Evolutionary conservation across 2,113 vertebrate species (phyloP).

Genomic region (Pelmatolapia mariae): DNA sequence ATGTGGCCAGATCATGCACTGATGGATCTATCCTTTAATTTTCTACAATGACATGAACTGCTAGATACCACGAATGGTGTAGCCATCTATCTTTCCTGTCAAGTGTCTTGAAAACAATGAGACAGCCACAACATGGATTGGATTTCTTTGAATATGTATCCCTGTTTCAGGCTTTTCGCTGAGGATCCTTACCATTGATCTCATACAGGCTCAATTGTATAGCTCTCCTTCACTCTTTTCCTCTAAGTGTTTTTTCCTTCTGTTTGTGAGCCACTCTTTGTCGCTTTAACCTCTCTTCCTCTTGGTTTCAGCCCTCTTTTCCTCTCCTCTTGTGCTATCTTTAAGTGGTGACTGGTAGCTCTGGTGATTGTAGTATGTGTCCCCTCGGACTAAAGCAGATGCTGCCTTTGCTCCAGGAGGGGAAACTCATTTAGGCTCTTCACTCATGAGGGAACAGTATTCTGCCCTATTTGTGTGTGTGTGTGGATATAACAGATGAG

Average conservation of each 20-base stretch:
- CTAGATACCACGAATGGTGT: neutral
- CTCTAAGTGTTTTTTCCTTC: slow-evolving; percentile 43
- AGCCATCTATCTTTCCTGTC: neutral
- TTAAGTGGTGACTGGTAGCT: slow-evolving; percentile 28
- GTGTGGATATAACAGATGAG: slow-evolving; percentile 28
- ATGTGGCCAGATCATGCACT: neutral
- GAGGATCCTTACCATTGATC: slow-evolving; percentile 11
- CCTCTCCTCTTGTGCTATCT: slow-evolving; percentile 18
- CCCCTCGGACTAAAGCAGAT: slow-evolving; percentile 45
- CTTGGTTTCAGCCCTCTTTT: slow-evolving; percentile 8
- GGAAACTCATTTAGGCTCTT: slow-evolving; percentile 53
- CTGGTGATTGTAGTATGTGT: slow-evolving; percentile 40
- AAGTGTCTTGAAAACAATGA: neutral
- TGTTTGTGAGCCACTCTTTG: slow-evolving; percentile 28
- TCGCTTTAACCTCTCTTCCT: slow-evolving; percentile 16
- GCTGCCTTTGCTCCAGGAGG: slow-evolving; percentile 37
- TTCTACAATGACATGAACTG: neutral
- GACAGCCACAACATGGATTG: neutral
- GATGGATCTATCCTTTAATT: neutral
- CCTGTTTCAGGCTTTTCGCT: slow-evolving; percentile 6
- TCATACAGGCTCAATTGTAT: neutral
- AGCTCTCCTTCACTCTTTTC: neutral
- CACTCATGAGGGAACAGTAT: slow-evolving; percentile 32
- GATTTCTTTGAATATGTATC: neutral
- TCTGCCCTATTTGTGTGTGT: slow-evolving; percentile 5